These are phyloP conservation scores for Sitta europaea DNA, from an alignment of 2,113 vertebrate species.

Conservation along the genomic window DNA sequence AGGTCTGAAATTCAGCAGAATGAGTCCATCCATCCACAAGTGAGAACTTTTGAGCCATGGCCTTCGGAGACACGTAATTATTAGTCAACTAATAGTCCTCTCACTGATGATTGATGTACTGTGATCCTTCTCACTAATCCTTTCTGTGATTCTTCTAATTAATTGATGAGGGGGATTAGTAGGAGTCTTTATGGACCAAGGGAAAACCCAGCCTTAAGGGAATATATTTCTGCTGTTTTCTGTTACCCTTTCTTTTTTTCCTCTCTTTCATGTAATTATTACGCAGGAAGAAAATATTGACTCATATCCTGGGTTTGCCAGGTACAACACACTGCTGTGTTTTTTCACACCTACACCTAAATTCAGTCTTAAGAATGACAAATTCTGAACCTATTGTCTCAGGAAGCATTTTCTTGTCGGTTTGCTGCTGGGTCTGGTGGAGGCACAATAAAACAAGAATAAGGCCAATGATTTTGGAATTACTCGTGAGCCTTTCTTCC, in stretches of 20 bases:
- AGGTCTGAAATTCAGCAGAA: neutral
- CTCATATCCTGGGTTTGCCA: slow-evolving; percentile 67
- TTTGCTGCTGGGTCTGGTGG: neutral
- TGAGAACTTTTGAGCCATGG: neutral
- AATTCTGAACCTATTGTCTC: neutral
- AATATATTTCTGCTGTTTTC: neutral
- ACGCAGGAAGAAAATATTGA: slow-evolving; percentile 59
- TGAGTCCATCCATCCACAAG: neutral
- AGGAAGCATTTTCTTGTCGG: neutral
- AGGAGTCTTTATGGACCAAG: neutral
- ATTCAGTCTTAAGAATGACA: neutral
- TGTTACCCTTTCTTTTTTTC: neutral
- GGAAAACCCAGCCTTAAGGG: slow-evolving; percentile 28
- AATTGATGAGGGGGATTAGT: neutral
- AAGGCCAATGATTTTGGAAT: neutral
- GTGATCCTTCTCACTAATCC: slow-evolving; percentile 2
- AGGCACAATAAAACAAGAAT: neutral
- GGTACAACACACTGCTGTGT: slow-evolving; percentile 9
- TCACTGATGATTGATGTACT: slow-evolving; percentile 4
- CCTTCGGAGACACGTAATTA: slow-evolving; percentile 6
- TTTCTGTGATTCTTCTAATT: slow-evolving; percentile 25
- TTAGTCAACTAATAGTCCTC: slow-evolving; percentile 41
- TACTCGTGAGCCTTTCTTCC: neutral
- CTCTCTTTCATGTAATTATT: neutral
- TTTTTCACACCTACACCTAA: slow-evolving; percentile 32